These are phyloP conservation scores for Aldabrachelys gigantea DNA, from an alignment of 2,113 vertebrate genomes.

Conservation along the genomic window DNA sequence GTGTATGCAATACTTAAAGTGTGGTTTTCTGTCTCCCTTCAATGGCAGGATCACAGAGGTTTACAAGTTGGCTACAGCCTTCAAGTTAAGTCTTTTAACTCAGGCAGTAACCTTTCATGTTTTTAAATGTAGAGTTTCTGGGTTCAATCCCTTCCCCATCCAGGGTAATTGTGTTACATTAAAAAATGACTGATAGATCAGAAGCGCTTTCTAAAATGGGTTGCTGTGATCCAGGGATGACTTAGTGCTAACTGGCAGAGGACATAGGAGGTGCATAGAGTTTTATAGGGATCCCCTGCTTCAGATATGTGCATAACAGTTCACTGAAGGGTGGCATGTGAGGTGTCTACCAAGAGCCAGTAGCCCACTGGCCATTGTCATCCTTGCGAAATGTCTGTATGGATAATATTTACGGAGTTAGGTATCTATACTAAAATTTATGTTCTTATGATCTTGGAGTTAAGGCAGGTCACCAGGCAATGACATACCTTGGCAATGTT, in stretches of 20 bases:
- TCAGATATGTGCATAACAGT: background rate
- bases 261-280: no score
- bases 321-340: background rate
- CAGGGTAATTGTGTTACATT: rapidly evolving
- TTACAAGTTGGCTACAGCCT: background rate
- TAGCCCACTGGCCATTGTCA: background rate
- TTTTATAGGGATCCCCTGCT: no score
- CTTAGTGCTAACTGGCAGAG: no score
- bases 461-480: background rate
- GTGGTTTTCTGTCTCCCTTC: rapidly evolving
- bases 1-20: rapidly evolving
- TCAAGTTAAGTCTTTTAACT: rapidly evolving
- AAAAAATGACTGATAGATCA: background rate
- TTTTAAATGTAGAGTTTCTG: rapidly evolving
- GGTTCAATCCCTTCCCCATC: rapidly evolving
- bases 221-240: background rate
- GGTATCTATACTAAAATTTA: background rate
- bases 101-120: background rate
- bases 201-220: rapidly evolving
- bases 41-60: rapidly evolving
- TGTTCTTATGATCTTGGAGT: background rate
- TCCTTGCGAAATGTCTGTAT: background rate
- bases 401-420: background rate
- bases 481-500: background rate
- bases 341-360: background rate